These are phyloP conservation scores for Tachystola acroxantha DNA, from an alignment of 2,888 invertebrate genomes.

Conservation along the genomic window DNA sequence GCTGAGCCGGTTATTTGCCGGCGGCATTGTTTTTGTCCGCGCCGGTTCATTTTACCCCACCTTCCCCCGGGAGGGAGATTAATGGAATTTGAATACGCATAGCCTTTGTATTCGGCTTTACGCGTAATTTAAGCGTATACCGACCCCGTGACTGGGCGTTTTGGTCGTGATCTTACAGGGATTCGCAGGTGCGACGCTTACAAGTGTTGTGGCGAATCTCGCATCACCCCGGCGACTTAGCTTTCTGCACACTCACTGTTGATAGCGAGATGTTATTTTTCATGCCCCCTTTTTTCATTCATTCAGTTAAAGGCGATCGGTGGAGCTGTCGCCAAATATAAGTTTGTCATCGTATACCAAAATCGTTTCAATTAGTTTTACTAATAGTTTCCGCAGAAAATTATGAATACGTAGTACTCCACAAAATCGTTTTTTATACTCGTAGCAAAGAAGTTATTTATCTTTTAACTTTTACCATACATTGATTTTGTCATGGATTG, in stretches of 20 bases:
- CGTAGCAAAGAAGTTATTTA: too few relatives aligned
- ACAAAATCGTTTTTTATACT: too few relatives aligned
- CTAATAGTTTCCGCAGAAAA: too few relatives aligned
- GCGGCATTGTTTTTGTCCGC: conserved; percentile 78
- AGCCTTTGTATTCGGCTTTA: conserved; percentile 76
- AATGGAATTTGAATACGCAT: conserved; percentile 79
- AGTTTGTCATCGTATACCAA: too few relatives aligned
- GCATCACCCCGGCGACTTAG: conserved; percentile 22
- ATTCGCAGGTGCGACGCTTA: conserved; percentile 52
- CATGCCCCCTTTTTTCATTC: conserved; percentile 31
- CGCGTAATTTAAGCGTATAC: conserved; percentile 74
- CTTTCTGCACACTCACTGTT: conserved; percentile 37
- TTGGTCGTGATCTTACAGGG: conserved; percentile 56
- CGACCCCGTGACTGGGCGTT: conserved; percentile 69
- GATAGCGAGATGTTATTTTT: conserved; percentile 33
- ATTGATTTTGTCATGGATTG: too few relatives aligned
- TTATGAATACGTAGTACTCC: too few relatives aligned
- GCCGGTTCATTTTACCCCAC: conserved; percentile 75
- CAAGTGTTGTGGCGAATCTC: conserved; percentile 49
- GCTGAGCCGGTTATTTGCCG: conserved; percentile 77
- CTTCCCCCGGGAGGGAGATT: conserved; percentile 70
- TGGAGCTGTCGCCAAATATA: too few relatives aligned
- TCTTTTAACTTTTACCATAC: too few relatives aligned
- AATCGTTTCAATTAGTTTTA: too few relatives aligned
- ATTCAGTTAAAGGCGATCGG: conserved; percentile 20